A percentile compares a stretch with the other conserved stretches of the same genome.
These are phyloP conservation scores for sheep (Ovis aries) DNA, from an alignment of 2,113 vertebrate species.

Conservation along the genomic window DNA sequence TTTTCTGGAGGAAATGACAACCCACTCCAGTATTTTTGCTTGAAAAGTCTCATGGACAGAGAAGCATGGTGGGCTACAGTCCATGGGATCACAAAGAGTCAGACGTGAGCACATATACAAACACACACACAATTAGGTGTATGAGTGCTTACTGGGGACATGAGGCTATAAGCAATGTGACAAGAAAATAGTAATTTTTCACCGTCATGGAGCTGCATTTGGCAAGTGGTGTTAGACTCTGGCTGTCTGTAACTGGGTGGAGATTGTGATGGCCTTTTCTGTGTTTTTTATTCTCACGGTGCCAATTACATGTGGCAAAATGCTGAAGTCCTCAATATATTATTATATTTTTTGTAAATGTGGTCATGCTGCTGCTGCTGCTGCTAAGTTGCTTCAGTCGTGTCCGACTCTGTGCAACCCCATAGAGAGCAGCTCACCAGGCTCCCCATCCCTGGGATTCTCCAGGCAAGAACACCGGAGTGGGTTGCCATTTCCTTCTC, in stretches of 20 bases:
- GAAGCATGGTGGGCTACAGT: background rate
- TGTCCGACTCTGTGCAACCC: too few species aligned
- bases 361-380: background rate
- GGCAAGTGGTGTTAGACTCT: background rate
- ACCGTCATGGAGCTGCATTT: background rate
- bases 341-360: background rate
- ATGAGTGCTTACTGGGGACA: background rate
- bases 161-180: background rate
- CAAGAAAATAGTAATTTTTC: background rate
- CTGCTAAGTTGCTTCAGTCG: fast-evolving
- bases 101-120: background rate
- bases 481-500: too few species aligned
- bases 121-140: background rate
- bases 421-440: too few species aligned
- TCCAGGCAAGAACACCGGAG: too few species aligned
- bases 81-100: background rate
- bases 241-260: background rate
- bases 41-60: background rate
- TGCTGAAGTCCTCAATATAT: background rate
- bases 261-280: background rate
- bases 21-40: background rate
- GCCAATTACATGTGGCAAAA: background rate
- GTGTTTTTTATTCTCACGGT: background rate
- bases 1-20: background rate
- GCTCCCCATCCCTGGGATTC: too few species aligned